Percentiles rank a stretch among this genome's conserved stretches.
Conservation (phyloP, 2,797 vertebrate genomes). For the Eospalax fontanierii region DNA sequence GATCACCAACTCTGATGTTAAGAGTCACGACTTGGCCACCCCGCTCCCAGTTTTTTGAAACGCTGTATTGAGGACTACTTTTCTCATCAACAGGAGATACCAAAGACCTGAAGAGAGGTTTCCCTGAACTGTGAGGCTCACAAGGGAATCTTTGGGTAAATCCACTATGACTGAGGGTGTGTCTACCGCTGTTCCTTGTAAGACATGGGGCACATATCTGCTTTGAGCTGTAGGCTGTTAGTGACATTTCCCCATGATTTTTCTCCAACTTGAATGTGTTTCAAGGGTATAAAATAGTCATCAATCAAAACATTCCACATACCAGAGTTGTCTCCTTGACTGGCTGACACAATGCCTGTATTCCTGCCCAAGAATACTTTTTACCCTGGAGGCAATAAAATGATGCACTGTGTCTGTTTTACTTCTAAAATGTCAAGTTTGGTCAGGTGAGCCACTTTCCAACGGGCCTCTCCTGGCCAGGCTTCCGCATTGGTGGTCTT, state of each 20-base stretch:
- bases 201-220: background rate
- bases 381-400: background rate
- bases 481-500: background rate
- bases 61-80: background rate
- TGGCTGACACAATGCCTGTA: too few relatives aligned
- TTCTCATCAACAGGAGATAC: background rate
- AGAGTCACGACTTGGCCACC: too few relatives aligned
- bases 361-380: too few relatives aligned
- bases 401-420: background rate
- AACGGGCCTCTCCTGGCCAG: background rate
- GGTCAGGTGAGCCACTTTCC: background rate
- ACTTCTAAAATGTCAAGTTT: too few relatives aligned
- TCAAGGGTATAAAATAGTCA: background rate
- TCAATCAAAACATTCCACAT: background rate
- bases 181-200: background rate
- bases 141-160: background rate
- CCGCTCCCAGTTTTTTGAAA: background rate
- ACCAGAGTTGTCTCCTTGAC: too few relatives aligned
- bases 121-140: background rate
- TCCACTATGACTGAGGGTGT: background rate
- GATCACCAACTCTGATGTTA: background rate
- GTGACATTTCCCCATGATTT: fast-evolving
- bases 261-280: background rate
- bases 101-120: background rate
- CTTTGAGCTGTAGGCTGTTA: background rate